Evolutionary conservation across 2,888 invertebrate genomes (phyloP).

Genomic region (Pachycephus smyrnensis): DNA sequence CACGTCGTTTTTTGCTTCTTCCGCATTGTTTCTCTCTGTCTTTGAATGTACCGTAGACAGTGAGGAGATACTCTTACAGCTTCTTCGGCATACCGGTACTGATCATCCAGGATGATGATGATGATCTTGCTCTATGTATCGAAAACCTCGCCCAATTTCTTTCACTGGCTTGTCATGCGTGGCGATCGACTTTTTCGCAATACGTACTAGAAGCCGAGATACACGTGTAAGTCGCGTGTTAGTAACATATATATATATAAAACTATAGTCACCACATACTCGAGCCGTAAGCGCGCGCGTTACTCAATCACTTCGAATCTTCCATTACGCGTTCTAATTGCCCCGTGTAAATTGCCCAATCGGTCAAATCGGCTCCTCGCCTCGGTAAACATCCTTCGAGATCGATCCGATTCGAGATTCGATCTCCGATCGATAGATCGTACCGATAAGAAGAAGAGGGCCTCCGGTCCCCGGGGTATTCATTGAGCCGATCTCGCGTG

Average conservation of each 20-base stretch:
- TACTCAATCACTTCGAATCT: not conserved
- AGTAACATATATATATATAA: not conserved
- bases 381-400: not conserved
- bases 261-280: not conserved
- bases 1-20: not conserved
- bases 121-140: not conserved
- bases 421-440: not conserved
- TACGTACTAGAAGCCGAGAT: not conserved
- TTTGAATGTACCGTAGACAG: conserved; percentile 2
- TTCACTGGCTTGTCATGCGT: not conserved
- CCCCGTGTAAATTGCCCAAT: not conserved
- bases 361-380: not conserved
- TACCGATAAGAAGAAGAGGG: not conserved
- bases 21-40: conserved; percentile 32
- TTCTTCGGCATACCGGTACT: not conserved
- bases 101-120: not conserved
- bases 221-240: not conserved
- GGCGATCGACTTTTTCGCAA: not conserved
- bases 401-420: not conserved
- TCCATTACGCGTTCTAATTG: not conserved
- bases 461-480: not conserved
- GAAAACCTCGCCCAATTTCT: not conserved
- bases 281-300: not conserved
- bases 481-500: conserved; percentile 9
- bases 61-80: not conserved